Percentiles rank a stretch among this genome's conserved stretches.
phyloP scores from a whole-genome alignment of 2,888 invertebrate genomes.

The Agrochola lychnidis region DNA sequence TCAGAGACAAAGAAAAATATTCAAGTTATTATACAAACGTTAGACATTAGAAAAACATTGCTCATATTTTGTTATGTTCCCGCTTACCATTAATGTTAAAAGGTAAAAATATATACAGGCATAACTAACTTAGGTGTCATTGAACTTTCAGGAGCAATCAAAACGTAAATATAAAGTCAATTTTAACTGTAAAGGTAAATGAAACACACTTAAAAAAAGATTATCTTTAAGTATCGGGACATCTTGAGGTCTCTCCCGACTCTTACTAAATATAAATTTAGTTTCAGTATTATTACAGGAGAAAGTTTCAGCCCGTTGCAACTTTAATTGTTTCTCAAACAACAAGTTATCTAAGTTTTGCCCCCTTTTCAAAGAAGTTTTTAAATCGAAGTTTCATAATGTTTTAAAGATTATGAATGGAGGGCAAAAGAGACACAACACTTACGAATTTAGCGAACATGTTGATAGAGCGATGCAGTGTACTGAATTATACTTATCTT shows the following conservation, averaged over 20 bases:
- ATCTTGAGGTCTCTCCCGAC: slow-evolving; percentile 5
- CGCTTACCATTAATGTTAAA: neutral
- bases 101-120: neutral
- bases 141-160: slow-evolving; percentile 24
- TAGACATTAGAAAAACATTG: neutral
- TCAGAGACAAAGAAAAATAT: neutral
- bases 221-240: slow-evolving; percentile 15
- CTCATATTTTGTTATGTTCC: neutral
- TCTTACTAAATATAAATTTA: slow-evolving; percentile 2
- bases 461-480: slow-evolving; percentile 75
- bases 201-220: slow-evolving; percentile 17
- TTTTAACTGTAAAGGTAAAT: slow-evolving; percentile 14
- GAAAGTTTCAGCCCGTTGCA: slow-evolving; percentile 28
- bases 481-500: slow-evolving; percentile 75
- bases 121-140: neutral
- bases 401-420: slow-evolving; percentile 17
- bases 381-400: slow-evolving; percentile 7
- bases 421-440: slow-evolving; percentile 31
- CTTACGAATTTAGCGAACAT: slow-evolving; percentile 85
- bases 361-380: slow-evolving; percentile 20
- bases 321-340: slow-evolving; percentile 32
- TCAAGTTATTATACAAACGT: neutral
- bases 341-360: slow-evolving; percentile 1
- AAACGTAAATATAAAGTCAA: slow-evolving; percentile 31
- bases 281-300: slow-evolving; percentile 2